Evolutionary conservation across 1,140 invertebrate genomes (phyloP), one percentile per base, ranked within the genome.

Genomic region (Trachelipus rathkii): DNA sequence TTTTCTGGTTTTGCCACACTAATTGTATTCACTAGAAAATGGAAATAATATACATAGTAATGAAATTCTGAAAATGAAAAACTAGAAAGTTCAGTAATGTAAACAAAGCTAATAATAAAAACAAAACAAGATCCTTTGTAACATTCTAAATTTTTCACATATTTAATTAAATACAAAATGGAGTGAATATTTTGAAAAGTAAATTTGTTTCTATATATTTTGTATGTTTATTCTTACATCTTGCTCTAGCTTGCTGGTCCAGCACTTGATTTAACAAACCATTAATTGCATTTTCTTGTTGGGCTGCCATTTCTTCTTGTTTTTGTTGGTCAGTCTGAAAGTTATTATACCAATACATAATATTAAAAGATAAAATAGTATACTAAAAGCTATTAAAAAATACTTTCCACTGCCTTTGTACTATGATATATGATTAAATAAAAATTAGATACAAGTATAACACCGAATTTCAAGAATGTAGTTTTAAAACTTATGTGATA

Each of bases 1-100:
- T 97, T 98, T 82, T 97, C 95, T 60, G 96, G 96, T 86, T 96
- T 98, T 77, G 95, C 94, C 75, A 97, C 86, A 83, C 92, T 92
- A 66, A 98, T 89, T 77, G 93, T 98, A 83, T 96, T 97, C 81
- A 98, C 95, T 97, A 85, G 44, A 88, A 89, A 73, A 77, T 33
- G 33, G 33, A 33, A n/a, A 6, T 33, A 33, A 33, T 6, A 33
- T 3, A 6, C 33, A 33, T 33, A 33, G 33, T 33, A 33, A 33
- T 33, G 2, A 33, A 33, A 33, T 33, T 1, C 33, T 33, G 33
- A 33, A 33, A 33, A 33, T 33, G 33, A 33, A 6, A 33, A 33
- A 33, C 33, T 33, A 33, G 6, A 33, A 33, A 33, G 33, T 3
- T 33, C 33, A 33, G 1, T 3, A 33, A 33, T 33, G 33, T 33